These are phyloP conservation scores for Hylaeus anthracinus DNA, from an alignment of 1,140 invertebrate species.

Conservation along the genomic window DNA sequence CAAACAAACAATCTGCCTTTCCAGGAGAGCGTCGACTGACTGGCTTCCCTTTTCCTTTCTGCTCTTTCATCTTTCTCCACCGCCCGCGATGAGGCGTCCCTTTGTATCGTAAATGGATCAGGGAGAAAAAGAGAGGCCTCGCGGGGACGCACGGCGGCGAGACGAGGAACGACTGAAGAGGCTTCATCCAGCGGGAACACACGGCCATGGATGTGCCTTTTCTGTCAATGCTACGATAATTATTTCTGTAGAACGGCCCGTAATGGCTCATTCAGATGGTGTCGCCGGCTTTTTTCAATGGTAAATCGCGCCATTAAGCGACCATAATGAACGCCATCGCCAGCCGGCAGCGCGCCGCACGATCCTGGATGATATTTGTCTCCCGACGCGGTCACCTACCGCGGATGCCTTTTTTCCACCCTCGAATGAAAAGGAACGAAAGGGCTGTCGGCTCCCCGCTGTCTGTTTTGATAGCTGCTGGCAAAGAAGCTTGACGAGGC, in stretches of 20 bases:
- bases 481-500: background rate
- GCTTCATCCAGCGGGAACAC: constrained; percentile 28
- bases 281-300: constrained; percentile 73
- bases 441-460: background rate
- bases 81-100: constrained; percentile 15
- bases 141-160: constrained; percentile 16
- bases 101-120: constrained; percentile 54
- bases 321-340: constrained; percentile 71
- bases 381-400: constrained; percentile 41
- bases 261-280: constrained; percentile 80
- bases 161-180: background rate
- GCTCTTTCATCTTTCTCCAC: constrained; percentile 14
- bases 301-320: constrained; percentile 77
- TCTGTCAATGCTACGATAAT: constrained; percentile 75
- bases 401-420: constrained; percentile 1
- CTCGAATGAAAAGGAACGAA: background rate
- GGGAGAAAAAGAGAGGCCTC: constrained; percentile 27
- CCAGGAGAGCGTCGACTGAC: constrained; percentile 37
- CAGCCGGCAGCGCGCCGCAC: constrained; percentile 48
- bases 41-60: constrained; percentile 17
- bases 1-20: constrained; percentile 74
- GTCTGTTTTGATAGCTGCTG: background rate
- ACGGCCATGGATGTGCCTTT: constrained; percentile 48
- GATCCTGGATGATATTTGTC: constrained; percentile 51
- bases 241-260: constrained; percentile 76